Evolutionary conservation across 2,888 invertebrate genomes (phyloP).

Genomic region (Lobophora halterata): DNA sequence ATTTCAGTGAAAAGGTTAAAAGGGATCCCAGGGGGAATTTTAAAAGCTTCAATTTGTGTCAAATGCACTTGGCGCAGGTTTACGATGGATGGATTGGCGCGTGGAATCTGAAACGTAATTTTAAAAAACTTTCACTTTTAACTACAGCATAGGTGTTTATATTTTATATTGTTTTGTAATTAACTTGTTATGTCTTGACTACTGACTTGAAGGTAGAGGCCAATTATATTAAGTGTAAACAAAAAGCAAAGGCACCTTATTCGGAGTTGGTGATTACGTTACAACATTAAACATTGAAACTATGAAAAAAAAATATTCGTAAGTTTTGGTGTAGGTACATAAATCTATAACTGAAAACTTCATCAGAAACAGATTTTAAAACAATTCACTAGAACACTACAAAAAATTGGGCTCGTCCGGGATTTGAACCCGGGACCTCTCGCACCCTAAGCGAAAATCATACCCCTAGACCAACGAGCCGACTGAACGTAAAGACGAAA

Average conservation of each 20-base stretch:
- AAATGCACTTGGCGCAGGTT: slow-evolving; percentile 13
- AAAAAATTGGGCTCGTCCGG: slow-evolving; percentile 69
- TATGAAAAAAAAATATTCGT: no score
- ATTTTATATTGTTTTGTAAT: no score
- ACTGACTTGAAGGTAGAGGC: no score
- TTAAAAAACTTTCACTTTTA: no score
- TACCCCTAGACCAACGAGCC: slow-evolving; percentile 86
- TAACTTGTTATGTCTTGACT: no score
- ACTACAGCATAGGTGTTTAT: no score
- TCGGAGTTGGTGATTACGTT: background rate
- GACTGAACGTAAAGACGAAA: slow-evolving; percentile 18
- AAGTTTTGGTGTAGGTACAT: no score
- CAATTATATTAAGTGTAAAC: no score
- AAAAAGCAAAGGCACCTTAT: no score
- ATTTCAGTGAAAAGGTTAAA: slow-evolving; percentile 35
- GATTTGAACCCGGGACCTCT: slow-evolving; percentile 81
- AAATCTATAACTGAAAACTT: no score
- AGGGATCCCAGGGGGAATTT: slow-evolving; percentile 25
- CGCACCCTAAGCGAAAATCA: slow-evolving; percentile 85
- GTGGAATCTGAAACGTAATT: background rate
- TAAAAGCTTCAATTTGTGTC: slow-evolving; percentile 26
- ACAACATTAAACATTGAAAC: background rate
- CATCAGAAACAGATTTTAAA: no score
- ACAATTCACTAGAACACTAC: no score
- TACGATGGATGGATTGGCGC: slow-evolving; percentile 4